Evolutionary conservation across 1,140 invertebrate genomes (phyloP).

Genomic region (Drepana arcuata): DNA sequence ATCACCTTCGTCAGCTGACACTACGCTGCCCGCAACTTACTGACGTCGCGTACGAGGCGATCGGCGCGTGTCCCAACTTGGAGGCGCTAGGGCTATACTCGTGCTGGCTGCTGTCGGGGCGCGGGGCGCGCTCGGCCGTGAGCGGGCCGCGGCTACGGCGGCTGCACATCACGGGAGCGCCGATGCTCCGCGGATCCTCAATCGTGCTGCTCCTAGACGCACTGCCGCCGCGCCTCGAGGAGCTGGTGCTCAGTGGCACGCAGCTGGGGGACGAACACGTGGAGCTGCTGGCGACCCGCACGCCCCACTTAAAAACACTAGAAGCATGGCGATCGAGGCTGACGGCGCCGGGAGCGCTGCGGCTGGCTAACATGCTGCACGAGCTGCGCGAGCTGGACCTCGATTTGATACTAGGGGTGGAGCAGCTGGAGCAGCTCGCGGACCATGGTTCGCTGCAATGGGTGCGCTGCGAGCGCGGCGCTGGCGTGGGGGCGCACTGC

Average conservation of each 20-base stretch:
- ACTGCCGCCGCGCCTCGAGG: conserved; percentile 11
- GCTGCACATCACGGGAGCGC: conserved; percentile 21
- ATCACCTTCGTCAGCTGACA: conserved; percentile 17
- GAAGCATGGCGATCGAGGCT: conserved; percentile 18
- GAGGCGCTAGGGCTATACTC: conserved; percentile 19
- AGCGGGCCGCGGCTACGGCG: conserved; percentile 3
- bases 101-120: conserved; percentile 13
- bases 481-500: no score
- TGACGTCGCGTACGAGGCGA: conserved; percentile 12
- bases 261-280: conserved; percentile 22
- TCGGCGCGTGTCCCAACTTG: conserved; percentile 16
- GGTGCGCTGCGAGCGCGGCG: conserved; percentile 5
- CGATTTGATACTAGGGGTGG: not conserved
- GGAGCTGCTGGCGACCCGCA: not conserved
- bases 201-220: conserved; percentile 6
- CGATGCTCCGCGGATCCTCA: conserved; percentile 7
- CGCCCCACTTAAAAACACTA: conserved; percentile 10
- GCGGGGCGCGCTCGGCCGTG: conserved; percentile 1
- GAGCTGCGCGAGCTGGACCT: conserved; percentile 9
- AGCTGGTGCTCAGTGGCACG: conserved; percentile 20
- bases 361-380: conserved; percentile 7
- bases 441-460: not conserved
- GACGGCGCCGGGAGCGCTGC: not conserved
- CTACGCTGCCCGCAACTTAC: conserved; percentile 19
- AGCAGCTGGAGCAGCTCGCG: not conserved